Percentiles rank a stretch among this genome's conserved stretches.
These are phyloP conservation scores for Condylura cristata DNA, from an alignment of 2,113 vertebrate genomes.

Conservation along the genomic window DNA sequence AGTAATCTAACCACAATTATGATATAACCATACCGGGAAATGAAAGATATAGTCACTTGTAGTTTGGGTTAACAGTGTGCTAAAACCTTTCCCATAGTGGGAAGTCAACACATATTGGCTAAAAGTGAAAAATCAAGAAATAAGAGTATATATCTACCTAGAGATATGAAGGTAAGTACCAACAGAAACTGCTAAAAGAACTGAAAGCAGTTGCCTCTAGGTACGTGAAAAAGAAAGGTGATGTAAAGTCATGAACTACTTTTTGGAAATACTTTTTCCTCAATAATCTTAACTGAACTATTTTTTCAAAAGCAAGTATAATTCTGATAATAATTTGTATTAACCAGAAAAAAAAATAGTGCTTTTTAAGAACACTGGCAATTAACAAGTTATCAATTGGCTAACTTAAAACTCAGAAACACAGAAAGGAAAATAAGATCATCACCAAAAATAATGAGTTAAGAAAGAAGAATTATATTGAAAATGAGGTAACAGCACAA, in stretches of 20 bases:
- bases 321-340: neutral
- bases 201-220: neutral
- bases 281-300: neutral
- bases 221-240: neutral
- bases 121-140: slow-evolving; percentile 2
- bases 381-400: slow-evolving; percentile 13
- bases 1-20: neutral
- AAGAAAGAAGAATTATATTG: neutral
- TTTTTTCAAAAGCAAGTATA: neutral
- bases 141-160: neutral
- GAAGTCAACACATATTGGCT: neutral
- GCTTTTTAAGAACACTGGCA: neutral
- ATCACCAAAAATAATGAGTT: neutral
- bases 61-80: neutral
- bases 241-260: neutral
- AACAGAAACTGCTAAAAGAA: slow-evolving; percentile 23
- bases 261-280: neutral
- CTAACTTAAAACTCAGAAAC: neutral
- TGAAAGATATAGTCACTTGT: neutral
- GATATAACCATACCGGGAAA: neutral
- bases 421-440: neutral
- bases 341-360: neutral
- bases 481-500: slow-evolving; percentile 19
- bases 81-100: neutral
- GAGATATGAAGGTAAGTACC: neutral